Base-by-base conservation (phyloP, 2,797 vertebrate genomes). In the Champsocephalus gunnari region DNA sequence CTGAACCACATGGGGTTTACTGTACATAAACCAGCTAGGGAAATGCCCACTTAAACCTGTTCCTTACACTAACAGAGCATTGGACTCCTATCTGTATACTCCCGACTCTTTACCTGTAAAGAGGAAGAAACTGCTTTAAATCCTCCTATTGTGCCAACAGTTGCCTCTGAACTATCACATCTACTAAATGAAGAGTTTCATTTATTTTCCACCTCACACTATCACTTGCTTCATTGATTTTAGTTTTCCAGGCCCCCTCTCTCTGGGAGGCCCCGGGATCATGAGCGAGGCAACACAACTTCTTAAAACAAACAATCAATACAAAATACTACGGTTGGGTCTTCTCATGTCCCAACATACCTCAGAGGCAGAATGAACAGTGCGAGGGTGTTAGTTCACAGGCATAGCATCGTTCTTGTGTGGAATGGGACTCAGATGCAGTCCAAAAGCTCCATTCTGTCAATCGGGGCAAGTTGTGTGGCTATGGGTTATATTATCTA, bases 401-500 rank as follows among this genome's bases (percentile, higher is more conserved):
- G 44, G 55, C 51, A 17, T 9, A 71, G 51, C 11, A 12, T 2
- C 45, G 60, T 17, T 75, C 8, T 75, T 13, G 43, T 62, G 49
- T 63, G 71, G 65, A 77, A 56, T 9, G 2, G 50, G 53, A 66
- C 57, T 80, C 51, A 71, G 73, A 79, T 74, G 53, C 48, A 56
- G 72, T 59, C 60, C 57, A 71, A 68, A 80, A 80, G 75, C 82
- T 86, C 28, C 54, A 17, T 58, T 81, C 61, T 76, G 79, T 45
- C 74, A 70, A 56, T 66, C 0, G 56, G 71, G 63, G 61, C 67
- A 81, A 71, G 63, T 72, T 86, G 73, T 76, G 78, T 72, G 82
- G 69, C 77, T 80, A 59, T 45, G 71, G 70, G 86, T 87, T 88
- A 60, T 79, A 71, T 83, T 80, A 88, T 89, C 68, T 87, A 85